Base-by-base conservation (phyloP, 2,797 vertebrate species). In the Ambastaia sidthimunki region DNA sequence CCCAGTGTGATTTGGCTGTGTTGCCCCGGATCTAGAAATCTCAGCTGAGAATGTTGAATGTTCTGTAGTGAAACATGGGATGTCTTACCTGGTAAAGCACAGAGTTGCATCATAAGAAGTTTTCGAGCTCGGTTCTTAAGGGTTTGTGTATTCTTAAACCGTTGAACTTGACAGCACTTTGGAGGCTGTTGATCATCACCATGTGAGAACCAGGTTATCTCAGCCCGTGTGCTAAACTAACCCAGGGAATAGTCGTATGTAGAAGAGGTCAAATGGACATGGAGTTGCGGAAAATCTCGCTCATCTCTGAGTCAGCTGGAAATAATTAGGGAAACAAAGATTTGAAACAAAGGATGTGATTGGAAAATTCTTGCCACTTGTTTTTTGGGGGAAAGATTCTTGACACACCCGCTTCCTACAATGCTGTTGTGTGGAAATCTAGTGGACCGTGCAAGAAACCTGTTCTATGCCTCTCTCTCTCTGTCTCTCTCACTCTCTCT, bases 1-100 rank as follows among this genome's bases (percentile, higher is more conserved):
- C 89, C 90, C 89, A 84, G 88, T 84, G 88, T 86, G 90, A 87
- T 91, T 91, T 91, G 90, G 89, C 89, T 68, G 44, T 31, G 48
- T 79, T 59, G 31, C 68, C 82, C 74, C 76, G 72, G 68, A 83
- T 60, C 78, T 84, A 82, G 84, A 85, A 83, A 90, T 90, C 50
- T 48, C 47, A 16, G 70, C 71, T 72, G 72, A 80, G 50, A 73
- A 74, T 48, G 59, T 72, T 77, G 41, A 75, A 60, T 55, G 60
- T 44, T 2, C 41, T 44, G 34, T 73, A 41, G 41, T 62, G 25
- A 83, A 83, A 71, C 57, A 16, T n/a, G 62, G 77, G 82, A 63
- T 63, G 28, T 80, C 70, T 67, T 70, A 76, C 75, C 76, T 85
- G 73, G 41, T 78, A 71, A 67, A 74, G 47, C 28, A n/a, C 52